Evolutionary conservation across 2,888 invertebrate genomes (phyloP).

Genomic region (Synergus japonicus): DNA sequence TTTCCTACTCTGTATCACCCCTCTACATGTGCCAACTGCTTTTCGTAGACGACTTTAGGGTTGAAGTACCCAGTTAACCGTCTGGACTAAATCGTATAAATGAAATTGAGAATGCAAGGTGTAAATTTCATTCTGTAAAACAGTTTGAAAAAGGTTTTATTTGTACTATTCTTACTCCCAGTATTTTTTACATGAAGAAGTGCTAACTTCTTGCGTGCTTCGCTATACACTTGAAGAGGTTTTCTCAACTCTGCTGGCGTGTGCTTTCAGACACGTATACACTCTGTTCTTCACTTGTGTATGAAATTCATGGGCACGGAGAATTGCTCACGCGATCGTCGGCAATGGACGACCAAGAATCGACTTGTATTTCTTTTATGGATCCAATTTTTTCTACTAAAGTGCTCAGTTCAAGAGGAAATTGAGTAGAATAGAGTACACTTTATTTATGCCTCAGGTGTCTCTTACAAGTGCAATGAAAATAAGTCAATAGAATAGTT

Average conservation of each 20-base stretch:
- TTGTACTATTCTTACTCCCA: slow-evolving; percentile 13
- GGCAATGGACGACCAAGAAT: slow-evolving; percentile 13
- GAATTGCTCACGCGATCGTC: slow-evolving; percentile 52
- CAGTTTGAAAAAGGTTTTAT: slow-evolving; percentile 11
- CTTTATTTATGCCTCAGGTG: slow-evolving; percentile 18
- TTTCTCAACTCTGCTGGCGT: slow-evolving; percentile 32
- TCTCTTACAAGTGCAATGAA: neutral
- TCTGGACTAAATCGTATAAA: slow-evolving; percentile 6
- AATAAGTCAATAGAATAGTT: neutral
- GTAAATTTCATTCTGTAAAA: neutral
- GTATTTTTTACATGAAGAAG: slow-evolving; percentile 2
- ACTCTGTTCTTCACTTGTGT: slow-evolving; percentile 47
- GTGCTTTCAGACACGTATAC: slow-evolving; percentile 9
- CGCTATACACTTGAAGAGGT: slow-evolving; percentile 22
- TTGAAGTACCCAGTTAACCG: slow-evolving; percentile 1
- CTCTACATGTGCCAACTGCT: neutral
- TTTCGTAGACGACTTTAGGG: neutral
- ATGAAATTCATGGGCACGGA: slow-evolving; percentile 48
- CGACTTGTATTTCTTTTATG: slow-evolving; percentile 38
- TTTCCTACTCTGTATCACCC: neutral
- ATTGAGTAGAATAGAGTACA: slow-evolving; percentile 36
- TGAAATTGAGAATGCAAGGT: neutral
- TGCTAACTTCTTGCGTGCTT: slow-evolving; percentile 5
- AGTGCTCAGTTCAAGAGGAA: slow-evolving; percentile 22
- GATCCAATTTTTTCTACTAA: slow-evolving; percentile 28